These are phyloP conservation scores for Drosophila kambysellisi DNA, from an alignment of 2,888 invertebrate species.

Conservation along the genomic window DNA sequence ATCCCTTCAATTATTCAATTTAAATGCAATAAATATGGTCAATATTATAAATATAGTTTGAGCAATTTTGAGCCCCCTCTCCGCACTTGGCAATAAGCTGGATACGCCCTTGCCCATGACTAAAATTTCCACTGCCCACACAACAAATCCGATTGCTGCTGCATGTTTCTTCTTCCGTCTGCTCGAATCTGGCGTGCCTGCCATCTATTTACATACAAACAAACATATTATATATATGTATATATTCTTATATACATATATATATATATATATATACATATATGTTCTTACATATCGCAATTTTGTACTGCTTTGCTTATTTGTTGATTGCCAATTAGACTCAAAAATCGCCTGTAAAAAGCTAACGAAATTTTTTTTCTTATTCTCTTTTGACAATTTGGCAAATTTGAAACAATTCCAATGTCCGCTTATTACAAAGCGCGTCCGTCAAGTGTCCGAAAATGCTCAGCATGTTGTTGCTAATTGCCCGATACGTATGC, in stretches of 20 bases:
- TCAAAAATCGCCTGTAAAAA: slow-evolving; percentile 38
- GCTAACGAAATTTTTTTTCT: slow-evolving; percentile 27
- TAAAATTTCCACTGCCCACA: slow-evolving; percentile 77
- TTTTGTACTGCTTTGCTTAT: slow-evolving; percentile 29
- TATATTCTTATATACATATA: not conserved
- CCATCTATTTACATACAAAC: slow-evolving; percentile 4
- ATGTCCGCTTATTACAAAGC: slow-evolving; percentile 72
- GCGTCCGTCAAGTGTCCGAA: slow-evolving; percentile 61
- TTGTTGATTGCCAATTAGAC: slow-evolving; percentile 55
- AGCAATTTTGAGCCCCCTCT: slow-evolving; percentile 19
- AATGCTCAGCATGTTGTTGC: slow-evolving; percentile 71
- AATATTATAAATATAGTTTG: slow-evolving; percentile 3
- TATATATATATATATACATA: slow-evolving; percentile 1
- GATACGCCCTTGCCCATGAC: slow-evolving; percentile 32
- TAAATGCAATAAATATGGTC: slow-evolving; percentile 5
- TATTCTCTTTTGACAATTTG: slow-evolving; percentile 48
- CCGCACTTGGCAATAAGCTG: slow-evolving; percentile 37
- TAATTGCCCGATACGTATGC: slow-evolving; percentile 65
- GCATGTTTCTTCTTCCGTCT: slow-evolving; percentile 58
- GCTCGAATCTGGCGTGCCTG: slow-evolving; percentile 54
- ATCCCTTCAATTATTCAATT: not conserved
- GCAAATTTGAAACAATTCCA: slow-evolving; percentile 64
- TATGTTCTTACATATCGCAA: slow-evolving; percentile 1
- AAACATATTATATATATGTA: not conserved
- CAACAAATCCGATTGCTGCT: slow-evolving; percentile 46